phyloP scores from a whole-genome alignment of 2,797 vertebrate species.

The Notolepis coatsorum region DNA sequence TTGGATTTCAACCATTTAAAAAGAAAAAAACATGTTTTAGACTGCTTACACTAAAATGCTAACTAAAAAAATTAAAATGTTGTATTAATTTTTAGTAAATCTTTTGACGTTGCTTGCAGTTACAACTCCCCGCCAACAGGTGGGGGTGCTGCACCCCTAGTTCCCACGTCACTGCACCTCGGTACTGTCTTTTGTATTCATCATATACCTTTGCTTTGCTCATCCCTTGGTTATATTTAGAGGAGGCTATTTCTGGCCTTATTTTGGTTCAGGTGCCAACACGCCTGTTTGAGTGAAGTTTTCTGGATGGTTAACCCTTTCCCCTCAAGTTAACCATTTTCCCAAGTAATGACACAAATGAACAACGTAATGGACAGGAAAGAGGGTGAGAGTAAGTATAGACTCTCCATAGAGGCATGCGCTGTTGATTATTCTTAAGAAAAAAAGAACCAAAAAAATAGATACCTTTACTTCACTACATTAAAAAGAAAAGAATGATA shows the following conservation, averaged over 20 bases:
- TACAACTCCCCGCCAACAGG: no score
- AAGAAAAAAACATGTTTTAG: no score
- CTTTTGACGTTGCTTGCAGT: no score
- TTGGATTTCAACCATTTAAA: no score
- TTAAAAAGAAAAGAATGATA: not conserved
- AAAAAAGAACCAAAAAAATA: no score
- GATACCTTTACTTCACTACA: no score
- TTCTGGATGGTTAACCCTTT: slow-evolving; percentile 52
- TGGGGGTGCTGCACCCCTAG: no score
- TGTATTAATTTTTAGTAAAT: no score
- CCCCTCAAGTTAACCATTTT: slow-evolving; percentile 18
- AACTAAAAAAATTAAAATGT: no score
- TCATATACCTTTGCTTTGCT: slow-evolving; percentile 8
- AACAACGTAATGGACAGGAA: slow-evolving; percentile 33
- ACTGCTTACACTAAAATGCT: no score
- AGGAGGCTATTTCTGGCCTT: slow-evolving; percentile 1
- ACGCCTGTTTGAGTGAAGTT: slow-evolving; percentile 51
- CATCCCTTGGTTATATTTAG: not conserved
- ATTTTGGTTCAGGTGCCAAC: slow-evolving; percentile 27
- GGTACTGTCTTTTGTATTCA: not conserved
- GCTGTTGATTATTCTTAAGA: slow-evolving; percentile 39
- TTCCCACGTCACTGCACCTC: no score
- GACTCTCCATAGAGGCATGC: slow-evolving; percentile 31
- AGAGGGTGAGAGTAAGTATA: slow-evolving; percentile 37
- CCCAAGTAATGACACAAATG: slow-evolving; percentile 20